Conservation (phyloP, 2,888 invertebrate genomes). For the Diplazon laetatorius region DNA sequence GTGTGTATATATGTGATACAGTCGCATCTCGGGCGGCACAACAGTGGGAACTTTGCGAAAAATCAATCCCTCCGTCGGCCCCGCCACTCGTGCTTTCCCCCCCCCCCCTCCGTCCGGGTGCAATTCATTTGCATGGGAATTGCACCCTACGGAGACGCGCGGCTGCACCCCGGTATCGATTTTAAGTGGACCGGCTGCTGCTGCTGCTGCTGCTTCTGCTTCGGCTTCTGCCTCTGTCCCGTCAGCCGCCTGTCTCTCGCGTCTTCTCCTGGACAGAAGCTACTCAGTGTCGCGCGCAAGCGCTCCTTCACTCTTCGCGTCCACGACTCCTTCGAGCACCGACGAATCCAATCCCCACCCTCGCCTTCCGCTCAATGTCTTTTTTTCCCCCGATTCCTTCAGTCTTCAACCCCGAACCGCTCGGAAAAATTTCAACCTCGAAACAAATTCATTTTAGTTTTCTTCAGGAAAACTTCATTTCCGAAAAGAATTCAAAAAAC, state of each 20-base stretch:
- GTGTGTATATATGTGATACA: slow-evolving; percentile 16
- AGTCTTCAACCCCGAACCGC: neutral
- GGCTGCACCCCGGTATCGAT: slow-evolving; percentile 80
- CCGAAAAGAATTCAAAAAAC: no score
- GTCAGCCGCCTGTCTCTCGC: slow-evolving; percentile 79
- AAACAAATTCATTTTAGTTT: no score
- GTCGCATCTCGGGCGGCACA: slow-evolving; percentile 51
- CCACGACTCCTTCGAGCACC: slow-evolving; percentile 51
- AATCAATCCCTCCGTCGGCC: slow-evolving; percentile 70
- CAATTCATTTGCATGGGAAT: slow-evolving; percentile 82
- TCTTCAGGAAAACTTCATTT: no score
- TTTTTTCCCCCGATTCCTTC: slow-evolving; percentile 26
- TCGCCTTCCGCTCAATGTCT: slow-evolving; percentile 27
- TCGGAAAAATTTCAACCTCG: no score
- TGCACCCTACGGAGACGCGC: slow-evolving; percentile 76
- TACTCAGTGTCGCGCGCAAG: slow-evolving; percentile 77
- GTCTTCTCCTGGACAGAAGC: slow-evolving; percentile 80
- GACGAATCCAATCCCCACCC: slow-evolving; percentile 62
- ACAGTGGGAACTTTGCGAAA: slow-evolving; percentile 69
- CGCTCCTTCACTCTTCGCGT: slow-evolving; percentile 67
- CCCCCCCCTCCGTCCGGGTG: slow-evolving; percentile 73
- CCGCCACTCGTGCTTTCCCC: slow-evolving; percentile 54
- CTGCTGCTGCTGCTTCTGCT: slow-evolving; percentile 46
- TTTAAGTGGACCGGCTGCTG: slow-evolving; percentile 79
- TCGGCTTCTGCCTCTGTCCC: slow-evolving; percentile 71